Evolutionary conservation across 2,797 vertebrate species (phyloP).

Genomic region (Onychomys torridus): DNA sequence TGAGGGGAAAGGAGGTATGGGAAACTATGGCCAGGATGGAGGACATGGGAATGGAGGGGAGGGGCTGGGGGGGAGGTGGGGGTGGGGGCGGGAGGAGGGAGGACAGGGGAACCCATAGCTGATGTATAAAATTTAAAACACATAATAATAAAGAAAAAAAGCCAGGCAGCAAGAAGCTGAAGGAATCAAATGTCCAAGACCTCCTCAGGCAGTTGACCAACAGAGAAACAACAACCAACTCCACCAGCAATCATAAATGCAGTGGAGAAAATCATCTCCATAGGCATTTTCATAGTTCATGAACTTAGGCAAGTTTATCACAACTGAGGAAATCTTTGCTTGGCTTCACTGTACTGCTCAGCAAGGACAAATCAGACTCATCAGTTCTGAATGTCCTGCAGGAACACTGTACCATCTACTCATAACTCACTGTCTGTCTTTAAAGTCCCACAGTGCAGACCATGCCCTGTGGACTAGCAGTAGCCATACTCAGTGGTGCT

Average conservation of each 20-base stretch:
- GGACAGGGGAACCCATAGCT: no score
- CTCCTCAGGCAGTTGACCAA: background rate
- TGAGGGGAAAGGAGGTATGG: background rate
- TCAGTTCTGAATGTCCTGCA: background rate
- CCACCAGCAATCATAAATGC: background rate
- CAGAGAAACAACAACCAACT: background rate
- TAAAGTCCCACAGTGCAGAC: background rate
- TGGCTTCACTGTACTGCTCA: background rate
- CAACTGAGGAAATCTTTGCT: constrained; percentile 8
- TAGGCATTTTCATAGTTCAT: constrained; percentile 51
- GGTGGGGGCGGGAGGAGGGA: no score
- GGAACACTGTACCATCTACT: background rate
- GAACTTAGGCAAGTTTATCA: constrained; percentile 26
- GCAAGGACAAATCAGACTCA: background rate
- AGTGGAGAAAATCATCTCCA: background rate
- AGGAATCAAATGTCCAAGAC: background rate
- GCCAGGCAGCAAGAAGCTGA: background rate
- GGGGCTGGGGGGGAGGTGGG: no score
- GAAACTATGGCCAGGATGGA: background rate
- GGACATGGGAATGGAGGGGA: no score
- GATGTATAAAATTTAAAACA: no score
- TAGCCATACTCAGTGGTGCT: background rate
- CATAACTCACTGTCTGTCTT: background rate
- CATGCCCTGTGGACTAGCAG: background rate
- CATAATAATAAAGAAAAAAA: no score